Conservation (phyloP, 2,888 invertebrate genomes). For the Dioctria rufipes region DNA sequence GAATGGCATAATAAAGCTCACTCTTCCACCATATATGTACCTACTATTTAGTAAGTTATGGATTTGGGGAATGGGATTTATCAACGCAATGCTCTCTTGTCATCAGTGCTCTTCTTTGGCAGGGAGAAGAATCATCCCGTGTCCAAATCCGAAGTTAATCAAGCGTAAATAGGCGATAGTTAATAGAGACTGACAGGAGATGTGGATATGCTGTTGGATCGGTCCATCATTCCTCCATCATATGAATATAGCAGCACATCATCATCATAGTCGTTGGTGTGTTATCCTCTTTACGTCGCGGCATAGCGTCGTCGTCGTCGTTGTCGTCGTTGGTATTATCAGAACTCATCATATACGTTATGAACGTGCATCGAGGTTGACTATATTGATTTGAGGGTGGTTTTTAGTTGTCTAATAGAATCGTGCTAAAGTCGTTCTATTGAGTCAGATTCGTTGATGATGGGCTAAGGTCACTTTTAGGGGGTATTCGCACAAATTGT, state of each 20-base stretch:
- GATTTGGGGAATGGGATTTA: neutral
- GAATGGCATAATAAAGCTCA: neutral
- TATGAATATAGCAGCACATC: no score
- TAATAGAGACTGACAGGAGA: conserved; percentile 42
- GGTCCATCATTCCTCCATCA: conserved; percentile 43
- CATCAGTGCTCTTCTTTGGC: conserved; percentile 11
- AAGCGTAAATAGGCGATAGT: conserved; percentile 50
- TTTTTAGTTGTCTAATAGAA: neutral
- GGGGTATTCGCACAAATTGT: conserved; percentile 27
- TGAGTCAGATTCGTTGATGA: no score
- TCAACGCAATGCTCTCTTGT: conserved; percentile 32
- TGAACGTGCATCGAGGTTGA: neutral
- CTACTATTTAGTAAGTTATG: no score
- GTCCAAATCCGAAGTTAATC: conserved; percentile 49
- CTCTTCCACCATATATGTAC: no score
- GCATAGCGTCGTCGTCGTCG: conserved; percentile 30
- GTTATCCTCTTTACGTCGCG: no score
- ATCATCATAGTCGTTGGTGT: no score
- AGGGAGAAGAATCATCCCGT: conserved; percentile 7
- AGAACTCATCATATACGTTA: no score
- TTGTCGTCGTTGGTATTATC: conserved; percentile 4
- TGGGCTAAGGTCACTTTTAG: conserved; percentile 12
- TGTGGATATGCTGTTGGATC: conserved; percentile 25
- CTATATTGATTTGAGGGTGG: conserved; percentile 12
- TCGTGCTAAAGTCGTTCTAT: neutral